Base-by-base conservation (phyloP, 2,888 invertebrate genomes). In the Pristionchus entomophagus region DNA sequence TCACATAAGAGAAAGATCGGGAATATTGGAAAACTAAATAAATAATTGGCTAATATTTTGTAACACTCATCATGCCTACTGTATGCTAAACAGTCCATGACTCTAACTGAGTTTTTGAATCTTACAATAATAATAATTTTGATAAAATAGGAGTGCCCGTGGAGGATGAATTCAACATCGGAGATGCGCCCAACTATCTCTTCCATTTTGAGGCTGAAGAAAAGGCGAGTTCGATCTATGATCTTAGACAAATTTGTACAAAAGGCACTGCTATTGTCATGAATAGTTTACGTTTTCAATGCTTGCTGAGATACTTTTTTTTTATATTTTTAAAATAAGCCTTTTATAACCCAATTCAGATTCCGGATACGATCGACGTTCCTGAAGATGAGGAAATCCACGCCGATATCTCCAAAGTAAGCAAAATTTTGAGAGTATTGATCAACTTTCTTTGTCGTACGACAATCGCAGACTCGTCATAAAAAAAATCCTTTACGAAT, bases 381-480 rank as follows among this genome's bases (percentile, higher is more conserved):
- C 78, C 77, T 0, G 59, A 56, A 17, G 45, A 80, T 49, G 85
- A 78, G 6, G 85, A 85, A 3, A 45, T 85, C 19, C 85, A 85
- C 56, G 19, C 56, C 2, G 85, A 85, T 80, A 62, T 85, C 5
- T 19, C 62, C 29, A 62, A 32, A 0, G 65, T 69, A 10, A 29
- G 59, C 14, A 3, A 2, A 26, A 59, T 59, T n/a, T n/a, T 12
- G 56, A 6, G 10, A 5, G 51, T 53, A n/a, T n/a, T n/a, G n/a
- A n/a, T n/a, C n/a, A n/a, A n/a, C n/a, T n/a, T n/a, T n/a, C n/a
- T n/a, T n/a, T n/a, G n/a, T n/a, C n/a, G n/a, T n/a, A n/a, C n/a
- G n/a, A n/a, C n/a, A n/a, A n/a, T n/a, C n/a, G n/a, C n/a, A n/a
- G n/a, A n/a, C n/a, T n/a, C n/a, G n/a, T n/a, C n/a, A n/a, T n/a